These are phyloP conservation scores for Melopsittacus undulatus DNA, from an alignment of 2,797 vertebrate genomes.

Conservation along the genomic window DNA sequence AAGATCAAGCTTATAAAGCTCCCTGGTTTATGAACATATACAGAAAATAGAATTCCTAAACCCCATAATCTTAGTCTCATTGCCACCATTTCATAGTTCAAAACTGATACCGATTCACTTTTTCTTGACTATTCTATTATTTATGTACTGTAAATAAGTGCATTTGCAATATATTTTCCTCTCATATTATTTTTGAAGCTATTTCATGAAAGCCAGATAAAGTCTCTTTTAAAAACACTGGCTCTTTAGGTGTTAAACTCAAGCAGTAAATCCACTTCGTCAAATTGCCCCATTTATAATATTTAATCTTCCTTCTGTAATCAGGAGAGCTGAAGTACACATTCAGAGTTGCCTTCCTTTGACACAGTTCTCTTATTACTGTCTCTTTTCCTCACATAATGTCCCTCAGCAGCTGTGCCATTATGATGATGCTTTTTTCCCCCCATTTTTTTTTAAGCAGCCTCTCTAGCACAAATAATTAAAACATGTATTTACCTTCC, in stretches of 20 bases:
- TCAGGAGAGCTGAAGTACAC: slow-evolving; percentile 67
- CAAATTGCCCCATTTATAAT: slow-evolving; percentile 72
- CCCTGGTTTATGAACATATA: accelerated
- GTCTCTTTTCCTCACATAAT: slow-evolving; percentile 74
- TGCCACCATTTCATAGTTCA: background rate
- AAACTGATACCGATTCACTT: background rate
- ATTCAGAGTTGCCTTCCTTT: slow-evolving; percentile 72
- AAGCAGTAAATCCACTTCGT: slow-evolving; percentile 69
- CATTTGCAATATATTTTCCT: background rate
- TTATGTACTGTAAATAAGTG: background rate
- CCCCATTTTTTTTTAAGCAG: background rate
- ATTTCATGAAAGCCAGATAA: slow-evolving; percentile 39
- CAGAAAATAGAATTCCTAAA: background rate
- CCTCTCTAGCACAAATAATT: slow-evolving; percentile 80
- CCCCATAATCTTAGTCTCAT: background rate
- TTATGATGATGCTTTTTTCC: slow-evolving; percentile 75
- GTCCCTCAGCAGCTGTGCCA: slow-evolving; percentile 75
- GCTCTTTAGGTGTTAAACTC: slow-evolving; percentile 68
- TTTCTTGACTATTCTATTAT: background rate
- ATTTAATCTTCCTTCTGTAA: slow-evolving; percentile 76
- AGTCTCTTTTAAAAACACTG: slow-evolving; percentile 33
- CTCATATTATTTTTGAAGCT: background rate
- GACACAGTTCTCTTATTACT: slow-evolving; percentile 75
- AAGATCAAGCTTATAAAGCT: accelerated
- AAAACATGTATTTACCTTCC: slow-evolving; percentile 83